Percentiles rank a stretch among this genome's conserved stretches.
These are phyloP conservation scores for Pachyrhynchus sulphureomaculatus DNA, from an alignment of 1,140 invertebrate genomes.

Conservation along the genomic window DNA sequence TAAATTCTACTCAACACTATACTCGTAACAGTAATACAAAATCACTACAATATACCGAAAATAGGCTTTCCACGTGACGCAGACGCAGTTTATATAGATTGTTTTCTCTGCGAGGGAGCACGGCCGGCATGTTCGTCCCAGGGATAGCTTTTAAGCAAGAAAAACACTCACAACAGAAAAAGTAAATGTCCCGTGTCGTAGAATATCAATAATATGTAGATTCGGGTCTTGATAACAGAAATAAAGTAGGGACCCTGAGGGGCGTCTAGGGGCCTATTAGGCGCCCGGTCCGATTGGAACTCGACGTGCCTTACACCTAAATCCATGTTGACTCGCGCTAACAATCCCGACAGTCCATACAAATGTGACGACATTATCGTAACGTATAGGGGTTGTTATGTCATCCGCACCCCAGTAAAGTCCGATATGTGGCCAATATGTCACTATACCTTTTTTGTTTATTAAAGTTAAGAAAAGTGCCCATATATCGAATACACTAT, in stretches of 20 bases:
- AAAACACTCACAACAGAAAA: conserved; percentile 38
- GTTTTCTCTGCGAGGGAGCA: conserved; percentile 1
- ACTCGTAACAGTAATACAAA: conserved; percentile 9
- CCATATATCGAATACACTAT: too few species aligned
- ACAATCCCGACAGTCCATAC: conserved; percentile 46
- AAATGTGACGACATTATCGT: conserved; percentile 50
- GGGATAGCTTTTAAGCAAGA: conserved; percentile 34
- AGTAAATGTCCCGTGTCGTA: conserved; percentile 39
- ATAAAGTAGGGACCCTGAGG: conserved; percentile 43
- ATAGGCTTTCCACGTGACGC: conserved; percentile 8
- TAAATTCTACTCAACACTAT: neutral
- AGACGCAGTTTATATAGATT: conserved; percentile 28
- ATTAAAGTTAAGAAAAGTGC: conserved; percentile 1
- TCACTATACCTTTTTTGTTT: conserved; percentile 16
- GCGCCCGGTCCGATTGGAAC: conserved; percentile 48
- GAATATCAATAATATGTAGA: conserved; percentile 50
- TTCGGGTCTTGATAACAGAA: conserved; percentile 48
- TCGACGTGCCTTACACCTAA: conserved; percentile 52
- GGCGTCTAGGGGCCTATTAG: conserved; percentile 47
- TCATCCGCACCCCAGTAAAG: conserved; percentile 18
- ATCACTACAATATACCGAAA: neutral
- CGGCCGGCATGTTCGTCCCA: neutral
- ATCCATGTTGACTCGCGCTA: conserved; percentile 48
- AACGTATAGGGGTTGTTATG: conserved; percentile 44
- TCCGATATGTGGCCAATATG: conserved; percentile 27